phyloP scores from a whole-genome alignment of 2,113 vertebrate genomes.

The Toxostoma redivivum region DNA sequence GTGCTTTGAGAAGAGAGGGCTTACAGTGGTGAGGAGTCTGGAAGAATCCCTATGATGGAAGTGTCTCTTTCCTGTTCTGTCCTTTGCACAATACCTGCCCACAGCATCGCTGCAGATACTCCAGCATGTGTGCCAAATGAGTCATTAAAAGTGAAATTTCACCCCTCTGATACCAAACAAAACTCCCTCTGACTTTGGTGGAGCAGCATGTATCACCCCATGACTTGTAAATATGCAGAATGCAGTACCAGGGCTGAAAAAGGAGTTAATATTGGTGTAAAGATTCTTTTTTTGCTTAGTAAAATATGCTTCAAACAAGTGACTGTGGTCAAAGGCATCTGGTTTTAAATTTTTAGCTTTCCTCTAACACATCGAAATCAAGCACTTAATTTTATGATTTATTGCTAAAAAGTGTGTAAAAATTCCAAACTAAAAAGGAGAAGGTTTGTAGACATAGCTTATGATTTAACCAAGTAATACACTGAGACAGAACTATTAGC shows the following conservation, averaged over 20 bases:
- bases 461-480: slow-evolving; percentile 6
- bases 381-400: not conserved
- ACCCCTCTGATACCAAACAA: not conserved
- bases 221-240: not conserved
- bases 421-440: not conserved
- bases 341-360: not conserved
- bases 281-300: not conserved
- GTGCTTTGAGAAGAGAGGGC: not conserved
- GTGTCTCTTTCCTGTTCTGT: not conserved
- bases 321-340: not conserved
- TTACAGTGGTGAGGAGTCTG: not conserved
- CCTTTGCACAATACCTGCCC: not conserved
- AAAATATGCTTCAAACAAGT: not conserved
- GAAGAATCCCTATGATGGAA: not conserved
- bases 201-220: rapidly evolving
- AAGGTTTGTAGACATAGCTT: not conserved
- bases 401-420: not conserved
- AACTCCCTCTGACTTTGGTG: not conserved
- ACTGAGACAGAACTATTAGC: slow-evolving; percentile 30
- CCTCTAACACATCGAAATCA: not conserved
- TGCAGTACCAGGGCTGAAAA: not conserved
- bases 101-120: not conserved
- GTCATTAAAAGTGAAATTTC: not conserved
- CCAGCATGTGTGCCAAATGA: not conserved
- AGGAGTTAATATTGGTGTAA: not conserved